These are phyloP conservation scores for Anguilla obscura DNA, from an alignment of 2,797 vertebrate genomes.

Conservation along the genomic window DNA sequence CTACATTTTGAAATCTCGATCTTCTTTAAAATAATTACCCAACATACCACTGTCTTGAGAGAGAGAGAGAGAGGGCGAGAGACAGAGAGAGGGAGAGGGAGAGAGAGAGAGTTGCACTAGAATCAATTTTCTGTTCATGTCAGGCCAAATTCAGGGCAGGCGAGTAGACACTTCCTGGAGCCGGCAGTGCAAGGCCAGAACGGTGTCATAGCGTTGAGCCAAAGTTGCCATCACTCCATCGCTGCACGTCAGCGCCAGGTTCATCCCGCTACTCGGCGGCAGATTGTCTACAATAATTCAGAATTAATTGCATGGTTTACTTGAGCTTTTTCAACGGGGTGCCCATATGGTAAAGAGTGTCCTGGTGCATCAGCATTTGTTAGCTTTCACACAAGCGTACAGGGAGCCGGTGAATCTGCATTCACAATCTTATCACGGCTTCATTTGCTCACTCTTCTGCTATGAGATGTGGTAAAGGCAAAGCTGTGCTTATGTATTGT, in stretches of 20 bases:
- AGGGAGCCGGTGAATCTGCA: slow-evolving; percentile 30
- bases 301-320: slow-evolving; percentile 58
- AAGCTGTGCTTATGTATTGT: background rate
- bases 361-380: slow-evolving; percentile 36
- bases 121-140: slow-evolving; percentile 64
- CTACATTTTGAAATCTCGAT: slow-evolving; percentile 61
- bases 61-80: background rate
- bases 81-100: too few relatives aligned
- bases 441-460: background rate
- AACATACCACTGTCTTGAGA: slow-evolving; percentile 43
- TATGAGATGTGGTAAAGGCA: background rate
- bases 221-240: slow-evolving; percentile 18
- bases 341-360: slow-evolving; percentile 49
- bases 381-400: slow-evolving; percentile 24
- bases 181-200: slow-evolving; percentile 11
- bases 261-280: slow-evolving; percentile 49
- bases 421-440: background rate
- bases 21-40: slow-evolving; percentile 58
- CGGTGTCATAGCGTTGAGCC: slow-evolving; percentile 29
- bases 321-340: slow-evolving; percentile 49
- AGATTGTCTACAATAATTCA: slow-evolving; percentile 54
- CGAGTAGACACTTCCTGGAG: slow-evolving; percentile 55
- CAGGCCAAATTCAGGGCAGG: slow-evolving; percentile 63
- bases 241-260: slow-evolving; percentile 30
- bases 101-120: slow-evolving; percentile 46